Conservation (phyloP, 2,888 invertebrate species). For the Cosmia pyralina region DNA sequence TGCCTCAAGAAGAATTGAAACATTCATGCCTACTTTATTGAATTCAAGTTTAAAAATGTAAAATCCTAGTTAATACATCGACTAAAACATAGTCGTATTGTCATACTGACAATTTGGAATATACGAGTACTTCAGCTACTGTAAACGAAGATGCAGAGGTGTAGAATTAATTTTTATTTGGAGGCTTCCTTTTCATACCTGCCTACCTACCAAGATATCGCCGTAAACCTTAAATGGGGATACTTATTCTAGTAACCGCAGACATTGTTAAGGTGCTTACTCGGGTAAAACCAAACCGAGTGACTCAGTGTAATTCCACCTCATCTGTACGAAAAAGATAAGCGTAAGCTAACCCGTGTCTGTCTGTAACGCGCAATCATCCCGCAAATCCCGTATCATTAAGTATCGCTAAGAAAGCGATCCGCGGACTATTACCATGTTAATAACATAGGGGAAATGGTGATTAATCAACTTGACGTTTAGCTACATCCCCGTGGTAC, state of each 20-base stretch:
- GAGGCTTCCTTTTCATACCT: background rate
- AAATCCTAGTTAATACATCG: background rate
- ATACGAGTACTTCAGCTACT: background rate
- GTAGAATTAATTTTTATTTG: background rate
- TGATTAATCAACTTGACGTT: slow-evolving; percentile 89
- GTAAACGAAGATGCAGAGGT: background rate
- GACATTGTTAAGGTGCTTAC: slow-evolving; percentile 1
- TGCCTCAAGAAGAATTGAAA: too few relatives aligned
- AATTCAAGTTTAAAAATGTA: background rate
- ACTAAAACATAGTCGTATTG: background rate
- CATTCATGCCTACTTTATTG: too few relatives aligned
- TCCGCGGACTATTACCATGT: slow-evolving; percentile 89
- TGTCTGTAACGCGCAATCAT: slow-evolving; percentile 81
- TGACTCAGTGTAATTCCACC: slow-evolving; percentile 48
- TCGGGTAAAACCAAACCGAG: slow-evolving; percentile 26
- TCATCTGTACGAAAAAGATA: slow-evolving; percentile 81
- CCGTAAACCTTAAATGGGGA: background rate
- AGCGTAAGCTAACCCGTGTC: slow-evolving; percentile 71
- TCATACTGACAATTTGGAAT: background rate
- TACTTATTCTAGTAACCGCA: background rate
- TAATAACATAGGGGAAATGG: slow-evolving; percentile 88
- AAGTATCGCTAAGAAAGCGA: slow-evolving; percentile 90
- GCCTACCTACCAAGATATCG: too few relatives aligned
- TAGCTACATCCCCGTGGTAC: slow-evolving; percentile 77
- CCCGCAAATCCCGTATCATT: slow-evolving; percentile 88